Evolutionary conservation across 2,113 vertebrate species (phyloP), one percentile per base, ranked within the genome.

Genomic region (Xiphophorus maculatus): DNA sequence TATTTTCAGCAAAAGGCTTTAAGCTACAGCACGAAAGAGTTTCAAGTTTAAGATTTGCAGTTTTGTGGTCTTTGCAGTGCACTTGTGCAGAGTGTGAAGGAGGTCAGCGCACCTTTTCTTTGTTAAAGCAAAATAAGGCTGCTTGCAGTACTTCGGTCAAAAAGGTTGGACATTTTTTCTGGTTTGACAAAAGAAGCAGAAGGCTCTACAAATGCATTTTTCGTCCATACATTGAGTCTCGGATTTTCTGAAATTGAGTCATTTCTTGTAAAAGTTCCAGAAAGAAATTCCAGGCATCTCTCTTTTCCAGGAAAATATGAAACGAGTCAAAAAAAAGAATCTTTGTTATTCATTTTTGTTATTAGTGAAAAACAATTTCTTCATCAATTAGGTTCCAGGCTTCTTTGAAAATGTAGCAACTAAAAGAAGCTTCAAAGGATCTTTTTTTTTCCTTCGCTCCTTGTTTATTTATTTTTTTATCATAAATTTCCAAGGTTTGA

Each of bases 1-100:
- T n/a, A 33, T 67, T 37, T 40, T 77, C 19, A 80, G 51, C 27
- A 7, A 35, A 70, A 75, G 33, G 63, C 64, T 80, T 77, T 62
- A 62, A 71, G 69, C 72, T 33, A 25, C 4, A 25, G 40, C 15
- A 75, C 71, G 27, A 33, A n/a, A 2, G 66, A 68, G 25, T n/a
- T 70, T 63, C 25, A 22, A 25, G 37, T 10, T 2, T 51, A 62
- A 30, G 70, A 71, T 54, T 0, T 17, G 1, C 22, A 65, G 77
- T 77, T 29, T 29, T 2, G 35, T 60, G 29, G 48, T 74, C 44
- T n/a, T 65, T 32, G 17, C 42, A 2, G 22, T n/a, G 14, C 9
- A 35, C 33, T 66, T 58, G 61, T 30, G 25, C 65, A 15, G 54
- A 37, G 32, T 48, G 22, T 7, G 10, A 25, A 30, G 5, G n/a